Evolutionary conservation across 2,888 invertebrate species (phyloP).

Genomic region (Tupiocoris notatus): DNA sequence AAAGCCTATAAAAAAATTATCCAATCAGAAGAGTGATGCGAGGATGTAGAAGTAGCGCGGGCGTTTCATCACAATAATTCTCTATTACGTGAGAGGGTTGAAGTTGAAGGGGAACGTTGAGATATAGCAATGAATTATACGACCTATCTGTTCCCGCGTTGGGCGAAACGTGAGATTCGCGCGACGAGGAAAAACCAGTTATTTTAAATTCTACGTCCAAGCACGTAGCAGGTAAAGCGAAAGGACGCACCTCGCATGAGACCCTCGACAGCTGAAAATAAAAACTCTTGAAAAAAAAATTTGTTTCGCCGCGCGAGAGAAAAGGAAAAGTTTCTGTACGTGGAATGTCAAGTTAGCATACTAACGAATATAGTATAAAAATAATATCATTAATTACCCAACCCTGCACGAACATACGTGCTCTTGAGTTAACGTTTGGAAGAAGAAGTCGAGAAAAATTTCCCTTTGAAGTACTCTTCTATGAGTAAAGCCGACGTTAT

Average conservation of each 20-base stretch:
- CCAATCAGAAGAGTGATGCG: neutral
- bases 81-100: constrained; percentile 23
- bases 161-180: neutral
- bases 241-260: neutral
- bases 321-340: neutral
- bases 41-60: neutral
- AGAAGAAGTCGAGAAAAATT: neutral
- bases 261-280: neutral
- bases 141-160: constrained; percentile 3
- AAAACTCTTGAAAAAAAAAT: neutral
- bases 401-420: neutral
- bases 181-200: neutral
- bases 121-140: neutral
- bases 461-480: no score
- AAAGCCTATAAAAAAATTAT: constrained; percentile 19
- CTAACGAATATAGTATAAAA: neutral
- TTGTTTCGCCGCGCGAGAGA: neutral
- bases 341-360: neutral
- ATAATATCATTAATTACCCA: constrained; percentile 19
- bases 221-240: constrained; percentile 23
- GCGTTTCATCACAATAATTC: constrained; percentile 30
- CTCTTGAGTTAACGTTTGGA: neutral
- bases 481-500: no score
- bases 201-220: constrained; percentile 5
- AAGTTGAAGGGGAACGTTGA: neutral